Conservation (phyloP, 2,888 invertebrate genomes). For the Malthinus flaveolus region DNA sequence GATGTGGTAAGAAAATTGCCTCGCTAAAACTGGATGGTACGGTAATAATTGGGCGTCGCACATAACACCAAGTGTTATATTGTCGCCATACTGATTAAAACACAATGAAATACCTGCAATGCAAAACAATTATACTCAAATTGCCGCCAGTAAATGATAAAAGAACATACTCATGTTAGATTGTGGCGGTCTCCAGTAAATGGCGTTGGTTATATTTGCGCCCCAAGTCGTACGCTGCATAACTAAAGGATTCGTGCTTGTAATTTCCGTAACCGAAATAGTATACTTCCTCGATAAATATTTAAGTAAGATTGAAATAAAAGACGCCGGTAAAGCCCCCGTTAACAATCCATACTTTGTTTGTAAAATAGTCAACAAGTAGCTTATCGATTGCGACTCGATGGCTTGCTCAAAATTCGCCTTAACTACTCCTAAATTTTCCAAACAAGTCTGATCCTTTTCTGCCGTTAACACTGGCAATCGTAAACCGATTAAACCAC, state of each 20-base stretch:
- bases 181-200: conserved; percentile 77
- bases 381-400: conserved; percentile 58
- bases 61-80: conserved; percentile 70
- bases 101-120: conserved; percentile 72
- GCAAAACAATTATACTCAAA: background rate
- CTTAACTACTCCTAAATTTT: conserved; percentile 51
- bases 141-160: background rate
- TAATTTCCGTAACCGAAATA: conserved; percentile 66
- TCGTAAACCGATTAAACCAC: conserved; percentile 68
- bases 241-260: conserved; percentile 50
- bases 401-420: conserved; percentile 53
- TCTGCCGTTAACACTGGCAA: conserved; percentile 60
- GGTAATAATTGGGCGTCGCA: conserved; percentile 71
- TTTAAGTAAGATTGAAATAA: conserved; percentile 62
- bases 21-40: conserved; percentile 62
- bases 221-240: conserved; percentile 65
- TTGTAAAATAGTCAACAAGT: conserved; percentile 59
- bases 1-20: conserved; percentile 48
- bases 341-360: conserved; percentile 63
- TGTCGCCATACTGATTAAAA: conserved; percentile 68
- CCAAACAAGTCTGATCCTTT: conserved; percentile 42
- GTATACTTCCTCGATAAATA: conserved; percentile 69
- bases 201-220: conserved; percentile 63
- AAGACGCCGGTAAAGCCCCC: conserved; percentile 63
- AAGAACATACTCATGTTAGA: conserved; percentile 70